Conservation (phyloP, 2,888 invertebrate genomes). For the Lobophora halterata region DNA sequence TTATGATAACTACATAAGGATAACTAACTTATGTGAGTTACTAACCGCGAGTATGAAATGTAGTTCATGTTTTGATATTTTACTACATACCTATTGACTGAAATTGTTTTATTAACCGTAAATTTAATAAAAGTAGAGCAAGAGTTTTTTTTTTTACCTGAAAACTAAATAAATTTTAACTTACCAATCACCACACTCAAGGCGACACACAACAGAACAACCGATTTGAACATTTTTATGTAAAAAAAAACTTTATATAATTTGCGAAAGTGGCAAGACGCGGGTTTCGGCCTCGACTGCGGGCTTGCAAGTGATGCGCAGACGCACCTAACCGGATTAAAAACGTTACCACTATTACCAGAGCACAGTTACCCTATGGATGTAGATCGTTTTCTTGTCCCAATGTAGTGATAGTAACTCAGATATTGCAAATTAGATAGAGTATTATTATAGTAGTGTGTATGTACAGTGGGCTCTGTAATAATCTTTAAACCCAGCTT, state of each 20-base stretch:
- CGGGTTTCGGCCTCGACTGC: constrained; percentile 54
- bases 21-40: no score
- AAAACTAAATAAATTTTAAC: constrained; percentile 32
- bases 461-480: no score
- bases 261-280: constrained; percentile 36
- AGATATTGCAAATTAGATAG: no score
- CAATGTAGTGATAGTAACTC: background rate
- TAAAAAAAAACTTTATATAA: constrained; percentile 28
- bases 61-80: no score
- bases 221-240: constrained; percentile 60
- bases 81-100: no score
- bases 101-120: background rate
- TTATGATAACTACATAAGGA: no score
- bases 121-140: background rate
- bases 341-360: constrained; percentile 47
- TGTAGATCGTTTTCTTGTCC: constrained; percentile 7
- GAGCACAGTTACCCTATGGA: constrained; percentile 42
- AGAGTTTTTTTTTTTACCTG: background rate
- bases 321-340: constrained; percentile 64
- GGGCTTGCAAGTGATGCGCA: constrained; percentile 64
- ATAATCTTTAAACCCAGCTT: no score
- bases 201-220: constrained; percentile 61
- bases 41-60: no score
- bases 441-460: no score
- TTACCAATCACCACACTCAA: constrained; percentile 66